Percentiles rank a stretch among this genome's conserved stretches.
phyloP scores from a whole-genome alignment of 2,113 vertebrate species.

The Vombatus ursinus region DNA sequence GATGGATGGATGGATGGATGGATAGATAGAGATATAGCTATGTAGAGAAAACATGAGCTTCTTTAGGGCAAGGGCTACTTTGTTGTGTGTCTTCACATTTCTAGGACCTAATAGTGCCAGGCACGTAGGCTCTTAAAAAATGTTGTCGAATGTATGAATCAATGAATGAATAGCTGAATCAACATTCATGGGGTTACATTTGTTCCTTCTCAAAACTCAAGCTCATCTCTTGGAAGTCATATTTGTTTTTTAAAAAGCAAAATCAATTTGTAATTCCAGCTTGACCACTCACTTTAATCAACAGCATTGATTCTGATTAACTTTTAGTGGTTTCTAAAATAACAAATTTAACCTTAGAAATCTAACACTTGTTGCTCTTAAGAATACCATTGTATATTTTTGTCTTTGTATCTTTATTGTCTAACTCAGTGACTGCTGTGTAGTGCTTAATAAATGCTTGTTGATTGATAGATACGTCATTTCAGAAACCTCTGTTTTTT shows the following conservation, averaged over 20 bases:
- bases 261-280: neutral
- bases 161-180: neutral
- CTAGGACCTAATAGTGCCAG: neutral
- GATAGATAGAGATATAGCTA: neutral
- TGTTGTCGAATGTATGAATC: neutral
- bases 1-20: too few species aligned
- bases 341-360: neutral
- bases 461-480: neutral
- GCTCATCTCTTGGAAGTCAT: neutral
- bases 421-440: neutral
- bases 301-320: neutral
- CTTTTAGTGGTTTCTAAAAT: neutral
- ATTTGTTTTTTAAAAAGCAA: neutral
- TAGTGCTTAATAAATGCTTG: neutral
- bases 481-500: neutral
- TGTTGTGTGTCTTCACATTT: neutral
- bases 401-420: neutral
- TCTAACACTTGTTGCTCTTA: neutral
- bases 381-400: neutral
- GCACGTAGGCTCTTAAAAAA: neutral
- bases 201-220: too few species aligned
- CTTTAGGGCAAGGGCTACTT: neutral
- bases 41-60: neutral
- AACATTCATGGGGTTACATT: too few species aligned
- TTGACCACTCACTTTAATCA: neutral